phyloP scores from a whole-genome alignment of 2,888 invertebrate species.

The Myathropa florea region DNA sequence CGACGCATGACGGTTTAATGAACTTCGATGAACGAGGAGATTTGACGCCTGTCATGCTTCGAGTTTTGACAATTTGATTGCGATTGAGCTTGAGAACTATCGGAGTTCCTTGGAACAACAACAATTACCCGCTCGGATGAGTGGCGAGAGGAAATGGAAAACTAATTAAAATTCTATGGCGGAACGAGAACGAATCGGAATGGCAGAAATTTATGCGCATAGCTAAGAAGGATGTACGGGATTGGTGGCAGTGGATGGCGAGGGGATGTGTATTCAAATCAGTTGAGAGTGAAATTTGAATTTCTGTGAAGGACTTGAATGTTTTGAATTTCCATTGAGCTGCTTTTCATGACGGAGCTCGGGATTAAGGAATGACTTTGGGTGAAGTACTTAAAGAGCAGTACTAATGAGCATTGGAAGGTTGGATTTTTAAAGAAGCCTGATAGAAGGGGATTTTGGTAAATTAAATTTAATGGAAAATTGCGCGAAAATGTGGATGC shows the following conservation, averaged over 20 bases:
- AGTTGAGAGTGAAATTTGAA: background rate
- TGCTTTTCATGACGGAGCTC: background rate
- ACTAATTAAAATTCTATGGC: constrained; percentile 28
- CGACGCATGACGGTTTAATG: constrained; percentile 20
- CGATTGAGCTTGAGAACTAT: background rate
- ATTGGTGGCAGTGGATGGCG: background rate
- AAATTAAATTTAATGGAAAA: background rate
- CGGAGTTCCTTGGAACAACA: background rate
- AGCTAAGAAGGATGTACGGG: background rate
- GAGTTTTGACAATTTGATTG: background rate
- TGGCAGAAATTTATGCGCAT: constrained; percentile 17
- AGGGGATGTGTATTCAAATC: background rate
- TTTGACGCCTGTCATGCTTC: background rate
- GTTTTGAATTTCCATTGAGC: background rate
- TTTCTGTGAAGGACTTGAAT: background rate
- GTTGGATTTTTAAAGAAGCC: background rate
- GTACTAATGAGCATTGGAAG: background rate
- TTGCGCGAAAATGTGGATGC: too few relatives aligned
- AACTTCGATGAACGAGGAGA: constrained; percentile 1
- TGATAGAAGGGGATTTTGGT: background rate
- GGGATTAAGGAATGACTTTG: background rate
- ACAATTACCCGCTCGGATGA: background rate
- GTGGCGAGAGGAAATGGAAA: constrained; percentile 6
- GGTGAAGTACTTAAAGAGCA: background rate
- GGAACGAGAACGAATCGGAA: constrained; percentile 15